phyloP scores from a whole-genome alignment of 1,140 invertebrate species.

The Agraylea sexmaculata region DNA sequence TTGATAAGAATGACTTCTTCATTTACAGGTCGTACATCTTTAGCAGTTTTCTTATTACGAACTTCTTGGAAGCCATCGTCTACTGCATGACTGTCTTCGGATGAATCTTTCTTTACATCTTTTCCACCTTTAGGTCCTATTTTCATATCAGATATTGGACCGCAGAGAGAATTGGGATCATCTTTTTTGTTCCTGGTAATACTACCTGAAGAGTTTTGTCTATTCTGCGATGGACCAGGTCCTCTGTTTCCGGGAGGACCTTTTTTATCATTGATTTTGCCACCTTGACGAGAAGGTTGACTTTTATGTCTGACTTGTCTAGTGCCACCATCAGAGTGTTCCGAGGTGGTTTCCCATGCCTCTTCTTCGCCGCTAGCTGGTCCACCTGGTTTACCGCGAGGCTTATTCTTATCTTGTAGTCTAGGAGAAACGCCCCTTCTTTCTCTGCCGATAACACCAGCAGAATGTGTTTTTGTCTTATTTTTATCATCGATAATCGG shows the following conservation, averaged over 20 bases:
- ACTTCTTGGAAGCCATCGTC: constrained; percentile 82
- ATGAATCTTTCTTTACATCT: constrained; percentile 23
- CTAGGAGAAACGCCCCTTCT: constrained; percentile 21
- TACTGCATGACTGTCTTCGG: constrained; percentile 36
- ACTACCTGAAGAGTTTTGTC: constrained; percentile 17
- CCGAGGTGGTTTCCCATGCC: constrained; percentile 57
- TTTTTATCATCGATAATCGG: constrained; percentile 49
- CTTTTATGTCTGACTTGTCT: constrained; percentile 27
- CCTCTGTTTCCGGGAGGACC: not conserved
- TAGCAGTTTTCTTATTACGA: constrained; percentile 64
- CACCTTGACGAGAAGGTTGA: constrained; percentile 22
- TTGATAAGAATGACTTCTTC: constrained; percentile 34
- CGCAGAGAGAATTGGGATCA: constrained; percentile 44
- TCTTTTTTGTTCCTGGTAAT: constrained; percentile 24
- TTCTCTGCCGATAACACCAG: constrained; percentile 46
- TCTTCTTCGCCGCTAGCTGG: constrained; percentile 43
- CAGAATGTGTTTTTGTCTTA: constrained; percentile 55
- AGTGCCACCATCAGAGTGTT: constrained; percentile 46
- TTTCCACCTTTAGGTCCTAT: constrained; percentile 26
- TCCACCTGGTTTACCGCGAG: constrained; percentile 16
- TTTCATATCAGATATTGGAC: constrained; percentile 35
- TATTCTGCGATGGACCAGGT: constrained; percentile 11
- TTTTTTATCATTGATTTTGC: constrained; percentile 15
- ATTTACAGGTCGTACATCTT: constrained; percentile 41
- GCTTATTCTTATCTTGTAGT: constrained; percentile 23